Percentiles rank a stretch among this genome's conserved stretches.
These are phyloP conservation scores for Pedetes capensis DNA, from an alignment of 2,113 vertebrate genomes.

Conservation along the genomic window DNA sequence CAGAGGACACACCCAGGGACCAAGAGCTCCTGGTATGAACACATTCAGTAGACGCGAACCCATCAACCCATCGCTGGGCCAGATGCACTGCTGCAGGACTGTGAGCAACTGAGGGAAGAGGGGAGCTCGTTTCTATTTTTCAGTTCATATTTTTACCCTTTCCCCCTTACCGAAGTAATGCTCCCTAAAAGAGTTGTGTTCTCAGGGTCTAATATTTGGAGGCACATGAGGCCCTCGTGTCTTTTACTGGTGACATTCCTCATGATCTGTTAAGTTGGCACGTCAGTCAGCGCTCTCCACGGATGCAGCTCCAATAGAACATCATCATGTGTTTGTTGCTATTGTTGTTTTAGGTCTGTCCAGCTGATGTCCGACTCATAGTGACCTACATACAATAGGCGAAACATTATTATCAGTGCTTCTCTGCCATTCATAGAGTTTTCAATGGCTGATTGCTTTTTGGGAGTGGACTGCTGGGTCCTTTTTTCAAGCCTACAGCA, in stretches of 20 bases:
- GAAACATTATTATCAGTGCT: too few species aligned
- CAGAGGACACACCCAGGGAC: not conserved
- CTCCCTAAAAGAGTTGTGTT: not conserved
- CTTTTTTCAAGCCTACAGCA: too few species aligned
- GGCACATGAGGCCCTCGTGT: not conserved
- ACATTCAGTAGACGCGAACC: rapidly evolving
- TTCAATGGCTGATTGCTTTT: too few species aligned
- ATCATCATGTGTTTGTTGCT: not conserved
- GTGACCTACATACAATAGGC: too few species aligned
- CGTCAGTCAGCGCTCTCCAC: not conserved
- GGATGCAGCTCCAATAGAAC: not conserved
- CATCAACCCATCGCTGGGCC: not conserved
- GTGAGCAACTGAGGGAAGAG: not conserved
- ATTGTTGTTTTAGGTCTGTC: too few species aligned
- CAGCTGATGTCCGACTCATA: too few species aligned
- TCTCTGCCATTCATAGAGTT: too few species aligned
- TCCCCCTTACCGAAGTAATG: not conserved
- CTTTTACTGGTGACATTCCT: not conserved
- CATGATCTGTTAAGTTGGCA: not conserved
- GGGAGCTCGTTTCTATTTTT: not conserved
- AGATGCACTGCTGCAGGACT: not conserved
- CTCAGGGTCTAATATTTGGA: not conserved
- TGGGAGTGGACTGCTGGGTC: too few species aligned
- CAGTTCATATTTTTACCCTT: not conserved
- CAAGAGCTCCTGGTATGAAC: not conserved